phyloP scores from a whole-genome alignment of 2,888 invertebrate genomes.

The Drosophila fulvimacula region DNA sequence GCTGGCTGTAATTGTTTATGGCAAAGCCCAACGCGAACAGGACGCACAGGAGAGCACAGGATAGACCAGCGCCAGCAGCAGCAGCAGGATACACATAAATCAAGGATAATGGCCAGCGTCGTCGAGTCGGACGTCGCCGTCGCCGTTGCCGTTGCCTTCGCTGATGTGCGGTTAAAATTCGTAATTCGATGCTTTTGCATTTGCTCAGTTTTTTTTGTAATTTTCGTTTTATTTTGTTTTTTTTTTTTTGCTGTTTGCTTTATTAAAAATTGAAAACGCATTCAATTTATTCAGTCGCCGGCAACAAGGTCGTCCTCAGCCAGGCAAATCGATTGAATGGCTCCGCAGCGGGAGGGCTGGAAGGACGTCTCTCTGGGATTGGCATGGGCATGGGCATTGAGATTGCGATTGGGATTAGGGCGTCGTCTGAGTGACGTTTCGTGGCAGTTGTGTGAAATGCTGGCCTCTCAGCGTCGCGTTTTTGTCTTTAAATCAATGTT shows the following conservation, averaged over 20 bases:
- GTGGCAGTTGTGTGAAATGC: slow-evolving; percentile 75
- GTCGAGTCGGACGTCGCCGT: slow-evolving; percentile 60
- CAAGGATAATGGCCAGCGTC: slow-evolving; percentile 76
- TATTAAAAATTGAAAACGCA: slow-evolving; percentile 80
- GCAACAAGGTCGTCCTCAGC: slow-evolving; percentile 66
- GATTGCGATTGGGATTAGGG: slow-evolving; percentile 60
- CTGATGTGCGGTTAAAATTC: slow-evolving; percentile 68
- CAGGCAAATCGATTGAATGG: slow-evolving; percentile 63
- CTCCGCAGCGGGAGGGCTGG: slow-evolving; percentile 47
- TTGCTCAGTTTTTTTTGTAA: slow-evolving; percentile 41
- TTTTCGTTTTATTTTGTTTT: slow-evolving; percentile 27
- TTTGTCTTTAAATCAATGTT: slow-evolving; percentile 78
- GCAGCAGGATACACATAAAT: slow-evolving; percentile 75
- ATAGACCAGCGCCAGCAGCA: slow-evolving; percentile 25
- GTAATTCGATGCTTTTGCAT: slow-evolving; percentile 79
- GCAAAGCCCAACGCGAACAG: slow-evolving; percentile 52
- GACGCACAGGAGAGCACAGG: slow-evolving; percentile 33
- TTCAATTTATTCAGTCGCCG: slow-evolving; percentile 75
- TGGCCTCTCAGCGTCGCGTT: slow-evolving; percentile 37
- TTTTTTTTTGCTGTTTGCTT: slow-evolving; percentile 50
- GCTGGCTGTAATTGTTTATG: slow-evolving; percentile 73
- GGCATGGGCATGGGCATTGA: background rate
- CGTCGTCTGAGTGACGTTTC: slow-evolving; percentile 74
- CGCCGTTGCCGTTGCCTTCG: slow-evolving; percentile 41
- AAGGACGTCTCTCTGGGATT: slow-evolving; percentile 5